Evolutionary conservation across 2,113 vertebrate species (phyloP).

Genomic region (Salvelinus sp.): DNA sequence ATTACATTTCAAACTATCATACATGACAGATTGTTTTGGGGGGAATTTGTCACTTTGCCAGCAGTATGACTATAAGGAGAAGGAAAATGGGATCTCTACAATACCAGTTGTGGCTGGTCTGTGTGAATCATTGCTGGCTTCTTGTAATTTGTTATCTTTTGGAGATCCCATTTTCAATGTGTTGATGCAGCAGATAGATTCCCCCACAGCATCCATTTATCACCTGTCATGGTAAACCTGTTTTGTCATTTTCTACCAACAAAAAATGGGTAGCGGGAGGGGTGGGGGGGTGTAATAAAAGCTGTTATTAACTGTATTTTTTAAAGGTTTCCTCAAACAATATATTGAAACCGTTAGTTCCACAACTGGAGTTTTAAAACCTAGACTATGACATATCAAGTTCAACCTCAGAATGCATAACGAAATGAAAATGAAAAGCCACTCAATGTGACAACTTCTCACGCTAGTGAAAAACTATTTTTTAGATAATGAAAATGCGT

Average conservation of each 20-base stretch:
- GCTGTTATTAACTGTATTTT: too few species aligned
- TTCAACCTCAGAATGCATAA: neutral
- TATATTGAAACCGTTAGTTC: neutral
- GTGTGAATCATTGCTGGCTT: slow-evolving; percentile 46
- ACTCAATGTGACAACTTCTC: neutral
- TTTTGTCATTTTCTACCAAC: slow-evolving; percentile 45
- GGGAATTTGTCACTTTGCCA: slow-evolving; percentile 49
- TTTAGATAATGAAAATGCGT: slow-evolving; percentile 31
- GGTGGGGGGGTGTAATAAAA: too few species aligned
- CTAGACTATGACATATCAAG: neutral
- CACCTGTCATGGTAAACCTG: slow-evolving; percentile 63
- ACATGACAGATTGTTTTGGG: slow-evolving; percentile 65
- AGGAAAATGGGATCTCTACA: too few species aligned
- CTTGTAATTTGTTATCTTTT: slow-evolving; percentile 55
- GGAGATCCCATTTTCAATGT: slow-evolving; percentile 68
- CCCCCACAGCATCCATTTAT: slow-evolving; percentile 69
- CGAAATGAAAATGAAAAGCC: neutral
- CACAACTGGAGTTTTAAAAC: neutral
- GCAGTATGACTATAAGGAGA: slow-evolving; percentile 22
- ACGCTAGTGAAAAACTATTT: slow-evolving; percentile 16
- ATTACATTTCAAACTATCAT: slow-evolving; percentile 23
- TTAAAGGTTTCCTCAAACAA: slow-evolving; percentile 14
- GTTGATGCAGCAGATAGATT: slow-evolving; percentile 75
- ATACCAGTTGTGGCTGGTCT: slow-evolving; percentile 9
- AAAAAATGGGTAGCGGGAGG: slow-evolving; percentile 42